Evolutionary conservation across 2,113 vertebrate species (phyloP).

Genomic region (Butorides virescens): DNA sequence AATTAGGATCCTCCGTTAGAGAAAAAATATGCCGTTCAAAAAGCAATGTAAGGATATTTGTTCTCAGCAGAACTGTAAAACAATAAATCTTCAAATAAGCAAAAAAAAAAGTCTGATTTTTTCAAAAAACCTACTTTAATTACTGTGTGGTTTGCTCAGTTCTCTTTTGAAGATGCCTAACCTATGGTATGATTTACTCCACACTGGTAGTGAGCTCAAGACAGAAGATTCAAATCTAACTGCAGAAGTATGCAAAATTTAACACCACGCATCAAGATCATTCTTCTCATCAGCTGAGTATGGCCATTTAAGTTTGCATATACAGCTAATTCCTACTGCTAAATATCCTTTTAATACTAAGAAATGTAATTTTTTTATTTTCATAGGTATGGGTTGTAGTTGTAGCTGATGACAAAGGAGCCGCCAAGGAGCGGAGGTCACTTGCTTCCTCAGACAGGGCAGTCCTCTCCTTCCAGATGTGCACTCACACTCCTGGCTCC

Average conservation of each 20-base stretch:
- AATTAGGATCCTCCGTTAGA: neutral
- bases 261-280: neutral
- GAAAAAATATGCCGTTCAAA: neutral
- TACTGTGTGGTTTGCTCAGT: neutral
- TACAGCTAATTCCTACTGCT: neutral
- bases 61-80: neutral
- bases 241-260: neutral
- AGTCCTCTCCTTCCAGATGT: neutral
- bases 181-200: neutral
- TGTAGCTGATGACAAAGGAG: fast-evolving
- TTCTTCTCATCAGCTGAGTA: neutral
- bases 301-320: neutral
- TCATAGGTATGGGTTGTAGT: neutral
- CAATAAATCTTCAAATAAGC: neutral
- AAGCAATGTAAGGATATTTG: neutral
- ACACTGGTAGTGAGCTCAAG: neutral
- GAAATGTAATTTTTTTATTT: neutral
- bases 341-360: neutral
- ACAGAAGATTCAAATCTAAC: neutral
- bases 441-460: neutral
- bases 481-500: neutral
- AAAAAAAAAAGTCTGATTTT: neutral
- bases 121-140: neutral
- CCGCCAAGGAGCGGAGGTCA: neutral
- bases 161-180: neutral